Evolutionary conservation across 53 echinoderm and acorn worm species (phyloP), one percentile per base, ranked within the genome.

Genomic region (Astropecten irregularis): DNA sequence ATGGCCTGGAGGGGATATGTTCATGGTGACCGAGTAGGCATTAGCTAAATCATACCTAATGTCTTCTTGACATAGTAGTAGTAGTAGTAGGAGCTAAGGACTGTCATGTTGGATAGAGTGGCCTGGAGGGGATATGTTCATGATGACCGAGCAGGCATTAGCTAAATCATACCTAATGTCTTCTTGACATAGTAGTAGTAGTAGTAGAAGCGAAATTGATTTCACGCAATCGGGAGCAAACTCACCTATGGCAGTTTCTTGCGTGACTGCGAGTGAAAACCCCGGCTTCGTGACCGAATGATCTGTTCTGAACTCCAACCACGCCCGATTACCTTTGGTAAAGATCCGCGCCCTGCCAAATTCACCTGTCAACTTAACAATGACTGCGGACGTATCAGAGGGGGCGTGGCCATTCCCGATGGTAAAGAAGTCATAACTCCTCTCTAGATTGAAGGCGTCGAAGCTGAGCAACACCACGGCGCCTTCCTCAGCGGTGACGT

Each of bases 321-420:
- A 85, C 27, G 52, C 64, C 11, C 22, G 10, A 20, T 48, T 2
- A 0, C 38, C 51, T n/a, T 16, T 31, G 35, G 85, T 49, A 0
- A 64, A 30, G 23, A 85, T 49, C 2, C 49, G 39, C 29, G 47
- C 38, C 9, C 14, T 26, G 15, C 36, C 27, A 14, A 85, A 19
- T 8, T 38, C 29, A 33, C 74, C 64, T 0, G 18, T 37, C 8
- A 85, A 28, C 23, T 20, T 23, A 16, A 37, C 74, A 9, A 85
- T 73, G 4, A 14, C 2, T 0, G 84, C 32, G 21, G 18, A 21
- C 7, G 31, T 5, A 16, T 61, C 40, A 1, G 61, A 53, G 29
- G 69, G 42, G 6, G 34, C 69, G 44, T 83, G 83, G 2, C 58
- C 58, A 13, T 84, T 71, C 3, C 84, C 84, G 15, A 71, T 48